Conservation (phyloP, 2,888 invertebrate genomes). For the Smittia sp. region DNA sequence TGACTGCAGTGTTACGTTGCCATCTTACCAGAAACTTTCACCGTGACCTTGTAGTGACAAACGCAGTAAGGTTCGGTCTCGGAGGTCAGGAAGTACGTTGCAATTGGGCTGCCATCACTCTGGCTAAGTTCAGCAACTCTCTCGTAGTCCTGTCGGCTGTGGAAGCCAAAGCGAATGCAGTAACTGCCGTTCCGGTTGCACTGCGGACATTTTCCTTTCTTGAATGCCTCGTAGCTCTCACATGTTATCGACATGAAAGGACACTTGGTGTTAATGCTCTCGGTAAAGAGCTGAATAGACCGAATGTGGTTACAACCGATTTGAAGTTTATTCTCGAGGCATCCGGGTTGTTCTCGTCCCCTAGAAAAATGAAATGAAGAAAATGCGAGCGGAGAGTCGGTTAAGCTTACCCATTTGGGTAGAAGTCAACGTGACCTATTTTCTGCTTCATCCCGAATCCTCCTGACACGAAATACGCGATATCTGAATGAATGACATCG, state of each 20-base stretch:
- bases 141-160: conserved; percentile 59
- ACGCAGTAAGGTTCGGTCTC: conserved; percentile 72
- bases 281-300: conserved; percentile 78
- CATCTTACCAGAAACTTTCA: conserved; percentile 60
- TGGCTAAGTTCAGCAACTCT: conserved; percentile 50
- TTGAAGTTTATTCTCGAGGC: conserved; percentile 44
- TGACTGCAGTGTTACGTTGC: neutral
- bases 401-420: conserved; percentile 83
- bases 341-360: conserved; percentile 51
- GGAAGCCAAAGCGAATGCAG: conserved; percentile 68
- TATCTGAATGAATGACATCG: conserved; percentile 87
- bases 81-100: conserved; percentile 72
- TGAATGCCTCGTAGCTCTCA: conserved; percentile 71
- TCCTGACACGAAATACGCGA: conserved; percentile 70
- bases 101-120: conserved; percentile 57
- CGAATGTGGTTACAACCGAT: conserved; percentile 85
- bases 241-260: conserved; percentile 78
- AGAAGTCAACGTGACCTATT: conserved; percentile 88
- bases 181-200: conserved; percentile 65
- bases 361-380: too few species aligned
- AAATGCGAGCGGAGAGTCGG: conserved; percentile 59
- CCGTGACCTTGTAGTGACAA: conserved; percentile 74
- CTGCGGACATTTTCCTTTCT: conserved; percentile 66
- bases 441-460: conserved; percentile 78
- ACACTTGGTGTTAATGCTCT: conserved; percentile 75